Conservation (phyloP, 2,797 vertebrate genomes). For the Molothrus aeneus region DNA sequence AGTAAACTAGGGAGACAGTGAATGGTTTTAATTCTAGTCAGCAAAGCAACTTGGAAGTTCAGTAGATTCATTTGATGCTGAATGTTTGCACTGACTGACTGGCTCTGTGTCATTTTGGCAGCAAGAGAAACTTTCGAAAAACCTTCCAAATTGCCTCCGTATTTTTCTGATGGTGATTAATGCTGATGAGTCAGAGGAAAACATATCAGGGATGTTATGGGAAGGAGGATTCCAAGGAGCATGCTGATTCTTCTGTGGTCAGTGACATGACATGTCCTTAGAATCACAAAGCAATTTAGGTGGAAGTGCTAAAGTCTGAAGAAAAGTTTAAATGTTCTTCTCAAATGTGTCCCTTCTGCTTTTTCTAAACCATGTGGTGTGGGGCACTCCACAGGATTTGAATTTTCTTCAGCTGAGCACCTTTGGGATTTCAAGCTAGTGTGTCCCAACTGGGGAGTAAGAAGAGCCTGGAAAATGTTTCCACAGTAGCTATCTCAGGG, state of each 20-base stretch:
- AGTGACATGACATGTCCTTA: neutral
- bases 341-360: neutral
- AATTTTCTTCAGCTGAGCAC: neutral
- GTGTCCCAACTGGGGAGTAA: neutral
- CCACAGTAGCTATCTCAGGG: neutral
- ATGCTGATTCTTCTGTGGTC: neutral
- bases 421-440: neutral
- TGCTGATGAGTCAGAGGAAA: neutral
- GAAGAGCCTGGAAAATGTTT: neutral
- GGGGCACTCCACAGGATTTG: neutral
- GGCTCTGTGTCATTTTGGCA: neutral
- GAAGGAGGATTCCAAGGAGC: neutral
- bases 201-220: neutral
- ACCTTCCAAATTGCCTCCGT: neutral
- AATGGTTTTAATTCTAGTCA: neutral
- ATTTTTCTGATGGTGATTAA: neutral
- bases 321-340: neutral
- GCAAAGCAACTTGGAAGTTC: neutral
- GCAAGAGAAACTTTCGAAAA: neutral
- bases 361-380: neutral
- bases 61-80: neutral
- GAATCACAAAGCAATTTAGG: neutral
- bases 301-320: neutral
- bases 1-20: neutral
- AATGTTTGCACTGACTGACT: neutral